Evolutionary conservation across 92 coral and sea anemone genomes (phyloP), one percentile per base, ranked within the genome.

Genomic region (Chrysogorgia sp.): DNA sequence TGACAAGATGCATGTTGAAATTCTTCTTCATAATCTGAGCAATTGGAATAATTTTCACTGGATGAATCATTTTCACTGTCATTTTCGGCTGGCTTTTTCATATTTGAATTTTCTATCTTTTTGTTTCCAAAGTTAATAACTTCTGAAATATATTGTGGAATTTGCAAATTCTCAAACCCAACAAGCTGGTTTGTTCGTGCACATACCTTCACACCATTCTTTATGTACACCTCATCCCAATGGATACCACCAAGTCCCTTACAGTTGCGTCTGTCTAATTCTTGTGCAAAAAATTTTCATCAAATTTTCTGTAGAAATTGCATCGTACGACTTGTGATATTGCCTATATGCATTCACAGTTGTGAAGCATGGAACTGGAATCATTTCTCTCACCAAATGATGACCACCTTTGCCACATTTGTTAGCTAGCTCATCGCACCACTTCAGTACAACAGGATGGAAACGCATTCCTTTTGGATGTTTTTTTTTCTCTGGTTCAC

Each of bases 171-270:
- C 32, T 79, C 91, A 84, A 87, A 87, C 12, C 91, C 91, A 0
- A 83, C 88, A 7, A 87, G 62, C 50, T 87, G 85, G 3, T 83
- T 80, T 13, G 85, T 87, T 40, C 91, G 26, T 58, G 74, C 80
- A 21, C 88, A 78, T 7, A 87, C 40, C 0, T 64, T 79, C 41
- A 87, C 76, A 1, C 91, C 91, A 28, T 87, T 76, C 41, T 84
- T 60, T 1, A 79, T 80, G 8, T 20, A 29, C 83, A 83, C 79
- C 32, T 87, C 90, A 45, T 87, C 88, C 83, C 88, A 83, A 56
- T 87, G 91, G 15, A 83, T 83, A 0, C 91, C 86, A 0, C 88
- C 91, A 6, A 87, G 49, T 52, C 85, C 85, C 28, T 80, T 83
- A 24, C 88, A 83, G 15, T 41, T 48, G 43, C 80, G 49, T 40